A percentile compares a stretch with the other conserved stretches of the same genome.
Conservation (phyloP, 1,140 invertebrate species). For the Gryon sp. region DNA sequence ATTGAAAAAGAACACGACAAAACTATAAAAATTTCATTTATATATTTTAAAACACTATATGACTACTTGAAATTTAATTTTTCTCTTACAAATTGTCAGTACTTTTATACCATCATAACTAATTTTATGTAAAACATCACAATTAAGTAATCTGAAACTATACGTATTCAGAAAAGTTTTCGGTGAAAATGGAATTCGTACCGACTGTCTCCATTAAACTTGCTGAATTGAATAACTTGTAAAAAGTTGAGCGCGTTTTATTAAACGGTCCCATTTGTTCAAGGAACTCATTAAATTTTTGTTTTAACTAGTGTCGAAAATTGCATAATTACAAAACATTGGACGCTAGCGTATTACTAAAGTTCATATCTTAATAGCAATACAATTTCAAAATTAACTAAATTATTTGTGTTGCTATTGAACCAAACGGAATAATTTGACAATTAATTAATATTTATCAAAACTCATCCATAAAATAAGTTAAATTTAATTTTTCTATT, state of each 20-base stretch:
- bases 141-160: constrained; percentile 15
- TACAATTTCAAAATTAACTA: constrained; percentile 28
- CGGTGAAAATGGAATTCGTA: constrained; percentile 14
- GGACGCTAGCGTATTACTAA: constrained; percentile 34
- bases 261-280: constrained; percentile 33
- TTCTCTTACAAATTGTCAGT: too few relatives aligned
- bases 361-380: constrained; percentile 49
- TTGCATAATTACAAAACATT: constrained; percentile 50
- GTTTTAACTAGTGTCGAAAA: constrained; percentile 21
- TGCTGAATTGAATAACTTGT: constrained; percentile 34
- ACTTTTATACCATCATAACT: constrained; percentile 5
- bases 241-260: constrained; percentile 33
- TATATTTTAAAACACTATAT: too few relatives aligned
- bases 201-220: constrained; percentile 13
- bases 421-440: constrained; percentile 18
- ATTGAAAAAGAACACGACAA: too few relatives aligned
- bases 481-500: too few relatives aligned
- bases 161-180: constrained; percentile 11
- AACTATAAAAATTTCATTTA: too few relatives aligned
- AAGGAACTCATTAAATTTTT: constrained; percentile 45
- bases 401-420: constrained; percentile 18
- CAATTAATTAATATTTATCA: constrained; percentile 5
- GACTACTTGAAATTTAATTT: too few relatives aligned
- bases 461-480: too few relatives aligned
- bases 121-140: constrained; percentile 13